Conservation (phyloP, 2,888 invertebrate species). For the Ochropleura leucogaster region DNA sequence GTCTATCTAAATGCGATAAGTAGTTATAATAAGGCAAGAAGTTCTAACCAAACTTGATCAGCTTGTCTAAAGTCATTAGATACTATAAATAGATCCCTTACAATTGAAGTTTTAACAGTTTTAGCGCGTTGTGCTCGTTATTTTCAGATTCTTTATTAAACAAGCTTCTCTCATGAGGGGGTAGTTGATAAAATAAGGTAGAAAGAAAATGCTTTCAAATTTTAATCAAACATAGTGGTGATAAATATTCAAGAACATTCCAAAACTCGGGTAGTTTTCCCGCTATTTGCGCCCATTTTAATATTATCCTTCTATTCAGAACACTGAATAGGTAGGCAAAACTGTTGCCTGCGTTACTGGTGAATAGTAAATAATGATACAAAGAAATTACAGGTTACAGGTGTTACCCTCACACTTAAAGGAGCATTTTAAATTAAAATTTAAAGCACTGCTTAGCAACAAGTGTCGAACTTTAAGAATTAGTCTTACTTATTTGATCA, state of each 20-base stretch:
- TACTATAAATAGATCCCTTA: constrained; percentile 65
- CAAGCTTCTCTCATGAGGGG: background rate
- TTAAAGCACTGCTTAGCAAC: background rate
- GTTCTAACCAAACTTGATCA: constrained; percentile 67
- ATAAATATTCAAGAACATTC: constrained; percentile 15
- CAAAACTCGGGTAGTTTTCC: background rate
- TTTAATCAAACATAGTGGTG: background rate
- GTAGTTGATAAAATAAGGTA: background rate
- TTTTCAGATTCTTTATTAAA: constrained; percentile 10
- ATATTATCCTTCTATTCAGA: background rate
- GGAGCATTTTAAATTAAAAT: background rate
- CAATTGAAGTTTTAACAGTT: constrained; percentile 36
- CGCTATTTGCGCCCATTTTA: background rate
- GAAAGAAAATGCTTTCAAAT: background rate
- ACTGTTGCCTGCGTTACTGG: background rate
- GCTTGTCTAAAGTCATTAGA: constrained; percentile 49
- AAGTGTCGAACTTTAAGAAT: background rate
- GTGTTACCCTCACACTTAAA: background rate
- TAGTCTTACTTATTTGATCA: background rate
- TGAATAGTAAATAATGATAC: background rate
- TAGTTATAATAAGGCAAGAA: constrained; percentile 12
- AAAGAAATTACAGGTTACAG: background rate
- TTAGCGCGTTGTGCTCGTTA: constrained; percentile 32
- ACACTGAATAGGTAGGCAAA: background rate
- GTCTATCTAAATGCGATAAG: constrained; percentile 4